These are phyloP conservation scores for Acleris holmiana DNA, from an alignment of 2,888 invertebrate species.

Conservation along the genomic window DNA sequence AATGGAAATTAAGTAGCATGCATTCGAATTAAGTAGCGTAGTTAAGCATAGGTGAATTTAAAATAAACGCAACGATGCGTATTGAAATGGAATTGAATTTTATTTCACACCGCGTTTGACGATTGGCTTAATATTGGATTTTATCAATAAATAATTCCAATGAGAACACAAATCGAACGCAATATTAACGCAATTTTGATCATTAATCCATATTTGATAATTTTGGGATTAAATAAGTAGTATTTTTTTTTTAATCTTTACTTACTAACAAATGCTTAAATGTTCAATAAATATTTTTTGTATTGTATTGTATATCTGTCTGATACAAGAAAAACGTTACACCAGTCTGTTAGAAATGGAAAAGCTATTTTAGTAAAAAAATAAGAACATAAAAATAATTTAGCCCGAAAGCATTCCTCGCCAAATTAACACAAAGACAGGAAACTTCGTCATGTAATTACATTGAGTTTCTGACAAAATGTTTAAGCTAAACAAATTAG, in stretches of 20 bases:
- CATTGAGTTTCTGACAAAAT: conserved; percentile 42
- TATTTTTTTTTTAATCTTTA: too few species aligned
- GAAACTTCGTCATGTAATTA: conserved; percentile 47
- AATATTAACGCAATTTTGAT: too few species aligned
- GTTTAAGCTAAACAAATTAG: conserved; percentile 45
- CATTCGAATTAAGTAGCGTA: conserved; percentile 30
- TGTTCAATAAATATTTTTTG: too few species aligned
- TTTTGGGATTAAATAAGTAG: too few species aligned
- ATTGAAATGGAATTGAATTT: conserved; percentile 31
- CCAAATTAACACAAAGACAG: conserved; percentile 37
- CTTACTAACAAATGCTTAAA: too few species aligned
- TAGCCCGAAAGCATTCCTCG: conserved; percentile 39
- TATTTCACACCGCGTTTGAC: conserved; percentile 42
- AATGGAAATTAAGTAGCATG: conserved; percentile 32
- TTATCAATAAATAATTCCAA: conserved; percentile 46
- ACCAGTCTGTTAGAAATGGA: too few species aligned
- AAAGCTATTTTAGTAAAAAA: conserved; percentile 1
- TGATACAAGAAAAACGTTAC: too few species aligned
- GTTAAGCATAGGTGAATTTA: conserved; percentile 32
- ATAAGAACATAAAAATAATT: conserved; percentile 38
- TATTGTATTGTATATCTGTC: too few species aligned
- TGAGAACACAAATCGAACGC: background rate
- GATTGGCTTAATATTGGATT: conserved; percentile 47
- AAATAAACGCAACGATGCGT: conserved; percentile 26
- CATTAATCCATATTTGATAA: too few species aligned